Evolutionary conservation across 2,113 vertebrate genomes (phyloP).

Genomic region (Meles meles): DNA sequence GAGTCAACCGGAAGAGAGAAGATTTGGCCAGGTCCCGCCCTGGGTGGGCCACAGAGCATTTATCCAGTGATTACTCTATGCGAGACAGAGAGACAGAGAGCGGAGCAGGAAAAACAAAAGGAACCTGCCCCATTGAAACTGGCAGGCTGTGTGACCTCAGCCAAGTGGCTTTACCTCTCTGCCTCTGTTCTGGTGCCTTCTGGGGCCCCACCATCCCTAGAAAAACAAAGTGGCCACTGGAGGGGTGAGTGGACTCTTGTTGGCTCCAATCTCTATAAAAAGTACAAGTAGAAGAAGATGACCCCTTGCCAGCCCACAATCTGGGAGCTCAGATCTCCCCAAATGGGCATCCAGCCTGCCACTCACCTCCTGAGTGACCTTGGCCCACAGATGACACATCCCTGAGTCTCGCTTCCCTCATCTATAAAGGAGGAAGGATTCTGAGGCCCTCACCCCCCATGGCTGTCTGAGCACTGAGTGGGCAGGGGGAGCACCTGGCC

Average conservation of each 20-base stretch:
- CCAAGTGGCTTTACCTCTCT: not conserved
- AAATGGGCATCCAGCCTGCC: not conserved
- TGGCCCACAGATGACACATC: not conserved
- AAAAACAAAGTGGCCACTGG: not conserved
- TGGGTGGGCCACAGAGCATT: no score
- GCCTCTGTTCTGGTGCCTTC: not conserved
- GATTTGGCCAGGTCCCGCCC: not conserved
- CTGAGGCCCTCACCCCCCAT: not conserved
- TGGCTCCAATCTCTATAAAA: not conserved
- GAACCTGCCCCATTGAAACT: not conserved
- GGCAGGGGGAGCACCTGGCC: not conserved
- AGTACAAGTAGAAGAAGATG: not conserved
- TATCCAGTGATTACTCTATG: not conserved
- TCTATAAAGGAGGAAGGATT: not conserved
- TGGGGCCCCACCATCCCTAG: not conserved
- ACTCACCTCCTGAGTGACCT: not conserved
- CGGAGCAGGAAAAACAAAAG: not conserved
- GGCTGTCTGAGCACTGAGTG: rapidly evolving
- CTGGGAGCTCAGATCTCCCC: not conserved
- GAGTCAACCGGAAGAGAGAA: not conserved
- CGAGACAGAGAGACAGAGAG: not conserved
- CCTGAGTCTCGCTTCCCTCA: not conserved
- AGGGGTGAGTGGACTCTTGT: no score
- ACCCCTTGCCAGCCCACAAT: not conserved
- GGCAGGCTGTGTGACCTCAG: not conserved